Percentiles rank a stretch among this genome's conserved stretches.
Conservation (phyloP, 2,113 vertebrate genomes). For the Paracanthobrama guichenoti region DNA sequence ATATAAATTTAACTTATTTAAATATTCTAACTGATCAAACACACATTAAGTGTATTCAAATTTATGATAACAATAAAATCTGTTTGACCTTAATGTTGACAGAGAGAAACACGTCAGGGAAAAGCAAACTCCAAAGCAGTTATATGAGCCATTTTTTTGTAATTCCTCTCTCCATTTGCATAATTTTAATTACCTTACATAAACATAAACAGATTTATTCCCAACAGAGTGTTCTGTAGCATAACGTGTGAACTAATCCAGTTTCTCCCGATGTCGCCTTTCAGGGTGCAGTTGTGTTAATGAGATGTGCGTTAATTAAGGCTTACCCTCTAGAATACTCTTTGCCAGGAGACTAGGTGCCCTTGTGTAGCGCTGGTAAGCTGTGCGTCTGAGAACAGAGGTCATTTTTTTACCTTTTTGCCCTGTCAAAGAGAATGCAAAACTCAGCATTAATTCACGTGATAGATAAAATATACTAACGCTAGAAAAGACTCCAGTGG, state of each 20-base stretch:
- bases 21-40: not conserved
- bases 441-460: conserved; percentile 48
- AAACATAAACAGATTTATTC: conserved; percentile 50
- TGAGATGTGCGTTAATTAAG: conserved; percentile 64
- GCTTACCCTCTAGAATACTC: conserved; percentile 75
- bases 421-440: conserved; percentile 67
- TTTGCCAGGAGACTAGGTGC: conserved; percentile 69
- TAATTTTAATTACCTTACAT: conserved; percentile 57
- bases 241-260: conserved; percentile 48
- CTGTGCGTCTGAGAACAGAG: conserved; percentile 65
- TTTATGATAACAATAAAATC: conserved; percentile 28
- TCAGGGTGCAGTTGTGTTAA: conserved; percentile 46
- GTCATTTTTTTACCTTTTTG: conserved; percentile 68
- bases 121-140: conserved; percentile 38
- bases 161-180: conserved; percentile 54
- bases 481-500: not conserved
- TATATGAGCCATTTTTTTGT: conserved; percentile 18
- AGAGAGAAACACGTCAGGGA: conserved; percentile 33
- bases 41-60: conserved; percentile 3
- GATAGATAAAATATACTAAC: not conserved
- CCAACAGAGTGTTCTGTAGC: conserved; percentile 33
- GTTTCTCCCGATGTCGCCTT: conserved; percentile 36
- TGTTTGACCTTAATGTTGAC: conserved; percentile 35
- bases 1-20: not conserved
- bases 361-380: conserved; percentile 71